Conservation (phyloP, 2,888 invertebrate genomes). For the Neocrepidodera transversa region DNA sequence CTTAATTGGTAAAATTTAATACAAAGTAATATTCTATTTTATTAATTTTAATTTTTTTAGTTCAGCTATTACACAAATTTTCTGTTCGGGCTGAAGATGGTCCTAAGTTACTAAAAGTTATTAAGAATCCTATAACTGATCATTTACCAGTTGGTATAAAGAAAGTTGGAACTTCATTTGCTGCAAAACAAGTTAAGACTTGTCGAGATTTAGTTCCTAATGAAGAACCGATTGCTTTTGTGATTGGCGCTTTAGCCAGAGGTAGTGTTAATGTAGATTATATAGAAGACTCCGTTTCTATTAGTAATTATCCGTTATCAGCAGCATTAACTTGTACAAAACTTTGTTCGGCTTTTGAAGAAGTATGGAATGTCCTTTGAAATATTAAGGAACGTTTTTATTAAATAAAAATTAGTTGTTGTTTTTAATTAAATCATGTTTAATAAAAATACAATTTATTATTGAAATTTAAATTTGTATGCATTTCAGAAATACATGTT, state of each 20-base stretch:
- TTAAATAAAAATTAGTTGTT: too few species aligned
- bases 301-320: constrained; percentile 96
- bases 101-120: constrained; percentile 90
- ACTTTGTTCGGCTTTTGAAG: constrained; percentile 93
- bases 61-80: constrained; percentile 95
- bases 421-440: constrained; percentile 43
- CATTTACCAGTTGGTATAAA: constrained; percentile 94
- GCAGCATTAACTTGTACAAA: constrained; percentile 97
- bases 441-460: constrained; percentile 51
- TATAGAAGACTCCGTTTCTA: constrained; percentile 87
- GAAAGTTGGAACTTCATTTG: constrained; percentile 91
- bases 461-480: constrained; percentile 47
- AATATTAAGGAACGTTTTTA: not conserved
- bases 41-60: constrained; percentile 64
- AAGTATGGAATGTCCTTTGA: constrained; percentile 82
- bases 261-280: constrained; percentile 91
- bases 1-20: constrained; percentile 80
- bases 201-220: constrained; percentile 81
- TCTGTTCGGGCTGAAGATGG: constrained; percentile 90
- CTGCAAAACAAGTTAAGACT: constrained; percentile 73
- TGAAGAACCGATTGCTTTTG: constrained; percentile 82
- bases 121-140: constrained; percentile 94
- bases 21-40: not conserved
- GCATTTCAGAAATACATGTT: constrained; percentile 47
- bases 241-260: constrained; percentile 97